Conservation (phyloP, 2,797 vertebrate species). For the Pangasius krempfi region DNA sequence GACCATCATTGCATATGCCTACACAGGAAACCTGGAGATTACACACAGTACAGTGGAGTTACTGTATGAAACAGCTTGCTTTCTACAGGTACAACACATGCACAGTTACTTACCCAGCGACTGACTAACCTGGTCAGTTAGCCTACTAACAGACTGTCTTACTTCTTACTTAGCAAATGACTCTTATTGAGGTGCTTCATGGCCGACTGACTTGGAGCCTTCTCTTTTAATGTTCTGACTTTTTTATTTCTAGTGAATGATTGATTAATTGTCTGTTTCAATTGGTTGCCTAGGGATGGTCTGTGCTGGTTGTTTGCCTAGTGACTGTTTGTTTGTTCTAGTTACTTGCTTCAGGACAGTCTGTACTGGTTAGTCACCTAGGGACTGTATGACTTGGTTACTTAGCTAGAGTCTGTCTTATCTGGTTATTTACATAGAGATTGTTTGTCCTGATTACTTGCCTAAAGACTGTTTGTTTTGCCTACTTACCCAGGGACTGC, state of each 20-base stretch:
- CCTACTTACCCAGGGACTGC: not conserved
- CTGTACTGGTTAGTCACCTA: not conserved
- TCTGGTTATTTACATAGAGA: not conserved
- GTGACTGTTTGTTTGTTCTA: too few relatives aligned
- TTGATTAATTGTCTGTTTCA: not conserved
- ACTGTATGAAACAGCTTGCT: constrained; percentile 98
- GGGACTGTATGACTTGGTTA: not conserved
- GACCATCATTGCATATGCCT: constrained; percentile 95
- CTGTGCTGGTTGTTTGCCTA: not conserved
- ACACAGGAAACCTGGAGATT: constrained; percentile 96
- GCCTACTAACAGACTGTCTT: not conserved
- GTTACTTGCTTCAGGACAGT: not conserved
- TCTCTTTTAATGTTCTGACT: not conserved
- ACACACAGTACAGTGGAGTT: constrained; percentile 94
- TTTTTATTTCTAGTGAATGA: not conserved
- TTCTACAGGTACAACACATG: constrained; percentile 84
- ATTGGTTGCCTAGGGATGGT: not conserved
- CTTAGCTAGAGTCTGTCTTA: not conserved
- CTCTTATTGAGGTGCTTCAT: not conserved
- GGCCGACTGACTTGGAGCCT: not conserved
- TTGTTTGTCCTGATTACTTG: not conserved
- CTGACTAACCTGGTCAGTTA: not conserved
- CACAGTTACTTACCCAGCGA: not conserved
- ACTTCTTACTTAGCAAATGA: not conserved
- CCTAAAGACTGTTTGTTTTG: not conserved